phyloP scores from a whole-genome alignment of 2,797 vertebrate genomes.

The Petrocephalus schoutedeni region DNA sequence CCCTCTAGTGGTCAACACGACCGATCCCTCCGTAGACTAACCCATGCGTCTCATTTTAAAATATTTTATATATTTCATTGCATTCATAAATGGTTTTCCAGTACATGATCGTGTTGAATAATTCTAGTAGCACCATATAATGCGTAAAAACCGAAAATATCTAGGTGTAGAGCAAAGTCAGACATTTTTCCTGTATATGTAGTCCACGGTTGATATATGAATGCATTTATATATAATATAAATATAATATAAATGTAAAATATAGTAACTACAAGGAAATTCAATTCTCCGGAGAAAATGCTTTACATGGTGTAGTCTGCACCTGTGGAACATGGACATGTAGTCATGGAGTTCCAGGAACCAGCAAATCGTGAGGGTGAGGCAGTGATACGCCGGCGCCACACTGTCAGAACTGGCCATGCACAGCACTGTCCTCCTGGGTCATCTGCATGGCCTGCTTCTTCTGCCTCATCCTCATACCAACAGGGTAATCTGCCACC shows the following conservation, averaged over 20 bases:
- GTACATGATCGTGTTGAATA: neutral
- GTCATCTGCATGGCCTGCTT: no score
- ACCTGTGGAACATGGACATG: no score
- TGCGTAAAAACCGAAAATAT: neutral
- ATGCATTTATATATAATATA: neutral
- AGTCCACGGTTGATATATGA: neutral
- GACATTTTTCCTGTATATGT: neutral
- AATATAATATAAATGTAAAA: neutral
- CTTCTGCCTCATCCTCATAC: no score
- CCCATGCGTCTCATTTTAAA: neutral
- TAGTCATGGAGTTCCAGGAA: no score
- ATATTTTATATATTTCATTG: neutral
- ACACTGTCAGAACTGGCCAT: no score
- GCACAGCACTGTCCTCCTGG: no score
- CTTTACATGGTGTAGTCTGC: constrained; percentile 35
- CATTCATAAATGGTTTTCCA: neutral
- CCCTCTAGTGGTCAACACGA: constrained; percentile 7
- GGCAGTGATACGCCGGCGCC: no score
- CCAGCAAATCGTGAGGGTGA: no score
- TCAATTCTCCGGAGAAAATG: neutral
- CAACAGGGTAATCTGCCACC: neutral
- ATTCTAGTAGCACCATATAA: neutral
- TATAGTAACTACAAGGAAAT: neutral
- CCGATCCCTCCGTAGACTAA: neutral
- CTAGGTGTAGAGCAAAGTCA: neutral